Percentiles rank a stretch among this genome's conserved stretches.
phyloP scores from a whole-genome alignment of 2,113 vertebrate species.

The Apaloderma vittatum region DNA sequence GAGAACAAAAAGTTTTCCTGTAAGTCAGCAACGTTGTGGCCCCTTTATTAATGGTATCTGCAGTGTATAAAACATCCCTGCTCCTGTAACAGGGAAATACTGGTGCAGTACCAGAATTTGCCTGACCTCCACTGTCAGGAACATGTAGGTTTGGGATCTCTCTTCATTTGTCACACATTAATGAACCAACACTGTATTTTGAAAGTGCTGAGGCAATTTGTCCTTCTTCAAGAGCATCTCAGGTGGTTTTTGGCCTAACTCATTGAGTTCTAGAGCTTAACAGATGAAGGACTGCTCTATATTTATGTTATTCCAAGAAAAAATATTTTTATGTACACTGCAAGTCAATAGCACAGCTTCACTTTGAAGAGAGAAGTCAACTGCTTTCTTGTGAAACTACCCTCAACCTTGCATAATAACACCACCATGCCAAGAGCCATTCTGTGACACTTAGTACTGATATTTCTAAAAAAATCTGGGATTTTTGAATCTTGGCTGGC shows the following conservation, averaged over 20 bases:
- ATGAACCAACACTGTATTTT: background rate
- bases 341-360: background rate
- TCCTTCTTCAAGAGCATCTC: background rate
- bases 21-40: background rate
- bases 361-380: background rate
- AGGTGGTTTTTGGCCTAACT: background rate
- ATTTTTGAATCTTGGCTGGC: background rate
- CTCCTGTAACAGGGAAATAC: background rate
- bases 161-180: background rate
- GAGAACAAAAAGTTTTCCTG: background rate
- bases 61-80: too few relatives aligned
- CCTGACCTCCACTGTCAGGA: background rate
- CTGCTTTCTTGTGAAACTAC: background rate
- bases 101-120: rapidly evolving
- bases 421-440: background rate
- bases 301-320: background rate
- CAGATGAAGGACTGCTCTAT: background rate
- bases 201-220: background rate
- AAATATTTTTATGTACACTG: background rate
- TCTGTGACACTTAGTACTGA: background rate
- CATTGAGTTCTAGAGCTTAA: background rate
- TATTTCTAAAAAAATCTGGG: background rate
- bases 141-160: background rate
- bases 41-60: too few relatives aligned
- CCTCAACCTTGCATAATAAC: background rate